A percentile compares a stretch with the other conserved stretches of the same genome.
phyloP scores from a whole-genome alignment of 2,888 invertebrate genomes.

The Eucriotettix oculatus region DNA sequence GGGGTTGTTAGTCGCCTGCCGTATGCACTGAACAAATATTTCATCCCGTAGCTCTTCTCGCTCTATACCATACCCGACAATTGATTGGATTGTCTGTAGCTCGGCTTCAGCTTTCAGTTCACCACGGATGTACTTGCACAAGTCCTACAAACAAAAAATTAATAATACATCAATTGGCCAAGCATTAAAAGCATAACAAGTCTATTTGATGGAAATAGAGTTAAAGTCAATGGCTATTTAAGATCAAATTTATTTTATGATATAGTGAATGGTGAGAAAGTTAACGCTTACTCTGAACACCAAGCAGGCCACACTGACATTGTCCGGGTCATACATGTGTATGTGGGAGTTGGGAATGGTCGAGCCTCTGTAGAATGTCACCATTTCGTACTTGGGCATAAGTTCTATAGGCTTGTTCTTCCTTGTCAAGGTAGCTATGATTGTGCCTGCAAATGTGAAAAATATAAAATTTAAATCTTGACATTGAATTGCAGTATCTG shows the following conservation, averaged over 20 bases:
- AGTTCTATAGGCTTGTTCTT: constrained; percentile 62
- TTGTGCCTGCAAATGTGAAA: constrained; percentile 31
- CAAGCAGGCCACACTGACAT: constrained; percentile 72
- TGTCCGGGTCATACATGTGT: constrained; percentile 89
- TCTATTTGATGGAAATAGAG: too few species aligned
- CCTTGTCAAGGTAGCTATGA: constrained; percentile 69
- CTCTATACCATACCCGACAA: constrained; percentile 75
- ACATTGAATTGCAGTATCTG: too few species aligned
- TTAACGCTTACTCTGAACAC: constrained; percentile 62
- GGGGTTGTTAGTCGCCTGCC: constrained; percentile 81
- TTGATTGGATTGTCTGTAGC: constrained; percentile 63
- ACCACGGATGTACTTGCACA: constrained; percentile 78
- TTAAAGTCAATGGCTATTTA: too few species aligned
- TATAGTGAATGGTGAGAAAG: too few species aligned
- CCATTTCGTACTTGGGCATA: constrained; percentile 84
- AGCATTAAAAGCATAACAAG: too few species aligned
- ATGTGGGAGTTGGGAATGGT: constrained; percentile 86
- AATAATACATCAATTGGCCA: background rate
- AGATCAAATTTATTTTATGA: too few species aligned
- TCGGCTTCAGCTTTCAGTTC: constrained; percentile 74
- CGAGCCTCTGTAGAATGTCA: constrained; percentile 71
- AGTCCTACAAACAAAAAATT: constrained; percentile 42
- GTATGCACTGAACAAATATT: constrained; percentile 73
- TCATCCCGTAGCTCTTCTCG: constrained; percentile 85
- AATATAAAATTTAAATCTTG: background rate